Percentiles rank a stretch among this genome's conserved stretches.
phyloP scores from a whole-genome alignment of 2,797 vertebrate genomes.

The Urophycis tenuis region DNA sequence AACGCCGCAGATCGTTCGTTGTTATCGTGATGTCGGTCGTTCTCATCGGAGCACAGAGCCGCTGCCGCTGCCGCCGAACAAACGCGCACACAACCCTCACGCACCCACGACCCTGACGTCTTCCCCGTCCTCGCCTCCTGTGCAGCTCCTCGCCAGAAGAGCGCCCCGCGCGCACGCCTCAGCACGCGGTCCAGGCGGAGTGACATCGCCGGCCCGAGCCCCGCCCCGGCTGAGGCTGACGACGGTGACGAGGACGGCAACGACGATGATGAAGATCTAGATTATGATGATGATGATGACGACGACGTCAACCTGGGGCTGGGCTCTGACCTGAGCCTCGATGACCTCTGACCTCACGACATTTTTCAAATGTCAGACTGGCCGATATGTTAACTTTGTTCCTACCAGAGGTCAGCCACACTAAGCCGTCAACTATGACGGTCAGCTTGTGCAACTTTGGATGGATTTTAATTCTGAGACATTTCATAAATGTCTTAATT shows the following conservation, averaged over 20 bases:
- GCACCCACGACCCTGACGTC: not conserved
- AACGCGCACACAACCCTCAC: not conserved
- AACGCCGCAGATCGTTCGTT: too few species aligned
- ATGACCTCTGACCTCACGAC: slow-evolving; percentile 1
- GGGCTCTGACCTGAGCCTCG: slow-evolving; percentile 56
- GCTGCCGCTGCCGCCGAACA: not conserved
- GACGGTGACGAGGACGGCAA: slow-evolving; percentile 28
- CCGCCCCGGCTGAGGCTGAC: slow-evolving; percentile 50
- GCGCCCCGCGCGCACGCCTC: slow-evolving; percentile 27
- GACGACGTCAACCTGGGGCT: slow-evolving; percentile 54
- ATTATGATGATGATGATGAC: slow-evolving; percentile 38
- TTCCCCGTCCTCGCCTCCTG: slow-evolving; percentile 18
- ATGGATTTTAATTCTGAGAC: not conserved
- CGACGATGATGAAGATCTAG: slow-evolving; percentile 36
- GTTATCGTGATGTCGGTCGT: too few species aligned
- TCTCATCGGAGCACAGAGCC: too few species aligned
- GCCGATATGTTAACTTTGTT: not conserved
- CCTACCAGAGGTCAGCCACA: not conserved
- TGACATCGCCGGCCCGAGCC: slow-evolving; percentile 52
- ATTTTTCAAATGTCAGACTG: not conserved
- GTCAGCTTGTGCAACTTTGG: not conserved
- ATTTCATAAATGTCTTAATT: not conserved
- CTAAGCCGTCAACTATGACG: not conserved
- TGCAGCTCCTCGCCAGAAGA: slow-evolving; percentile 45
- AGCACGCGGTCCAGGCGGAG: slow-evolving; percentile 53